Percentiles rank a stretch among this genome's conserved stretches.
These are phyloP conservation scores for Alca torda DNA, from an alignment of 2,797 vertebrate species.

Conservation along the genomic window DNA sequence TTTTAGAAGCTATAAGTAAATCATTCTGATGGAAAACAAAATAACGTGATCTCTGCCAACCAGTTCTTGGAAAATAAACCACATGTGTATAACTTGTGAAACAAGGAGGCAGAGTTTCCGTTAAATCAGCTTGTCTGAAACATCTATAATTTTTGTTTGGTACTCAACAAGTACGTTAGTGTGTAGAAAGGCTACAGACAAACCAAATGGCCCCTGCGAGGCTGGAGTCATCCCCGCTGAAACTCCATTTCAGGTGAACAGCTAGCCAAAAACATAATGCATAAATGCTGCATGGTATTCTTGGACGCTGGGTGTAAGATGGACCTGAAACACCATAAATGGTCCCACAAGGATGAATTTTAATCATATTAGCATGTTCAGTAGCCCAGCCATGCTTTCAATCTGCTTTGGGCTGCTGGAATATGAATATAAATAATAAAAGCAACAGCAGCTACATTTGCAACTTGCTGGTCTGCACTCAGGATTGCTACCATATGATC, in stretches of 20 bases:
- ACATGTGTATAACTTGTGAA: neutral
- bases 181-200: neutral
- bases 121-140: neutral
- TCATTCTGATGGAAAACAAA: neutral
- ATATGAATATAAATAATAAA: neutral
- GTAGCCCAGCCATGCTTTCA: neutral
- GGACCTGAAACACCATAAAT: neutral
- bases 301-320: neutral
- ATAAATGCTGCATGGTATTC: neutral
- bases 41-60: neutral
- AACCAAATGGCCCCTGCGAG: neutral
- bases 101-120: neutral
- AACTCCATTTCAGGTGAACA: neutral
- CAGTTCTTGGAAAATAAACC: constrained; percentile 8
- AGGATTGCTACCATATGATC: neutral
- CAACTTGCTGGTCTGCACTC: neutral
- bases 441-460: neutral
- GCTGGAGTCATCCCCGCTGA: neutral
- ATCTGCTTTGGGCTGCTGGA: neutral
- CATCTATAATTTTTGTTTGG: neutral
- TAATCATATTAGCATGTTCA: neutral
- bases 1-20: neutral
- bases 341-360: neutral
- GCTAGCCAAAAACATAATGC: neutral
- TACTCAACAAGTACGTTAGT: neutral